Percentiles rank a stretch among this genome's conserved stretches.
Conservation (phyloP, 23 tunicate genomes). For the Oikopleura albicans region DNA sequence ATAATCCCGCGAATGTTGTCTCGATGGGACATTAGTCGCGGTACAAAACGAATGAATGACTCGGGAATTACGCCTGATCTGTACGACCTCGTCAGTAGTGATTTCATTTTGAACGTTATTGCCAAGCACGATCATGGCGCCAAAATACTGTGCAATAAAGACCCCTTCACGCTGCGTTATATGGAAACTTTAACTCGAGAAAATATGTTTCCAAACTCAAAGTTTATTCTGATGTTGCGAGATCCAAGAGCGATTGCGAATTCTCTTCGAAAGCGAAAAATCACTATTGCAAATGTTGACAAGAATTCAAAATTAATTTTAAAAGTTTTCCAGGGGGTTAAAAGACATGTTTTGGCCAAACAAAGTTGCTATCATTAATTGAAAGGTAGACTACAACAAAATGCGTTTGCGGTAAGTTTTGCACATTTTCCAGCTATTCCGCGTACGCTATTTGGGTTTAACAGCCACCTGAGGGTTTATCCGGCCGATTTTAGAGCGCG, state of each 20-base stretch:
- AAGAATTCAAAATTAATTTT: too few species aligned
- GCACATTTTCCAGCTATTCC: too few species aligned
- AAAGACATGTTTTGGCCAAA: too few species aligned
- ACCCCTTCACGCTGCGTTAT: not conserved
- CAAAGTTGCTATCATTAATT: too few species aligned
- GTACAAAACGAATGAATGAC: not conserved
- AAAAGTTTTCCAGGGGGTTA: too few species aligned
- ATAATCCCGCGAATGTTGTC: not conserved
- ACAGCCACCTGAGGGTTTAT: too few species aligned
- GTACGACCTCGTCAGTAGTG: not conserved
- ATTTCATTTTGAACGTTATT: not conserved
- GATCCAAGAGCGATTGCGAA: conserved; percentile 3
- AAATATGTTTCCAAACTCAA: conserved; percentile 15
- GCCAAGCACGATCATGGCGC: not conserved
- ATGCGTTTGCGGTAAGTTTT: too few species aligned
- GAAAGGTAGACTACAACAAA: too few species aligned
- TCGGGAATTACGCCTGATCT: not conserved
- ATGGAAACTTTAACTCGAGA: not conserved
- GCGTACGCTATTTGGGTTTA: too few species aligned
- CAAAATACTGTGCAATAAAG: not conserved
- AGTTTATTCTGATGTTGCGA: not conserved
- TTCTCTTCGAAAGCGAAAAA: not conserved
- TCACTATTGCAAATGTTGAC: not conserved
- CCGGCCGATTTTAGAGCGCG: too few species aligned
- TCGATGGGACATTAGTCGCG: not conserved